These are phyloP conservation scores for Eugnorisma glareosa DNA, from an alignment of 2,888 invertebrate species.

Conservation along the genomic window DNA sequence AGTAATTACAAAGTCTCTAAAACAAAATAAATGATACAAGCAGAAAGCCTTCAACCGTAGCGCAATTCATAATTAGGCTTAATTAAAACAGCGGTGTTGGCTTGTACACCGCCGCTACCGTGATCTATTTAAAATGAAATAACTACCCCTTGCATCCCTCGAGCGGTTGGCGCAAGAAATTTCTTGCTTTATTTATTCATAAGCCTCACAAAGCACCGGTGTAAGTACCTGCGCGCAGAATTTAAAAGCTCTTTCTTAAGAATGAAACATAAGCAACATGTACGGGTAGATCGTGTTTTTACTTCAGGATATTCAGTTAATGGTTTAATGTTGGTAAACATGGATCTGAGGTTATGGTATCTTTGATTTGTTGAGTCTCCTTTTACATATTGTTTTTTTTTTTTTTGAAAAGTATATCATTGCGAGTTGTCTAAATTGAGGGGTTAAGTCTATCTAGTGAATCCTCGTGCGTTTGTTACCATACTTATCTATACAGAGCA, in stretches of 20 bases:
- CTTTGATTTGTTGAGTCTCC: slow-evolving; percentile 14
- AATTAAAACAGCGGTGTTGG: slow-evolving; percentile 65
- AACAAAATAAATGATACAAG: slow-evolving; percentile 36
- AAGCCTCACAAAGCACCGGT: slow-evolving; percentile 58
- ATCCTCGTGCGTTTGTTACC: not conserved
- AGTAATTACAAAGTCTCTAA: slow-evolving; percentile 33
- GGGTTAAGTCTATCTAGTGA: not conserved
- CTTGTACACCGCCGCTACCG: slow-evolving; percentile 47
- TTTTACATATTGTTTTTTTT: slow-evolving; percentile 32
- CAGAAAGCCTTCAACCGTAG: slow-evolving; percentile 21
- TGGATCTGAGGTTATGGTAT: slow-evolving; percentile 16
- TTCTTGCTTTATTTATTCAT: slow-evolving; percentile 66
- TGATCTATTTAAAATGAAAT: slow-evolving; percentile 69
- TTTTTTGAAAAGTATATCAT: not conserved
- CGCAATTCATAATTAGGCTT: slow-evolving; percentile 61
- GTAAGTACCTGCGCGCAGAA: slow-evolving; percentile 38
- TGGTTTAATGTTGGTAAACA: slow-evolving; percentile 28
- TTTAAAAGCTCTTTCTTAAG: slow-evolving; percentile 48
- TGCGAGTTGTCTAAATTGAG: not conserved
- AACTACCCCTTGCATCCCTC: slow-evolving; percentile 58
- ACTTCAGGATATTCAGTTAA: slow-evolving; percentile 39
- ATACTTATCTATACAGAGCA: not conserved
- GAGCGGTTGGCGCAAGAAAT: slow-evolving; percentile 56
- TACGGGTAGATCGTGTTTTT: slow-evolving; percentile 18
- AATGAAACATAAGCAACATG: slow-evolving; percentile 25